Percentiles rank a stretch among this genome's conserved stretches.
Conservation (phyloP, 2,113 vertebrate genomes). For the Syngnathoides biaculeatus region DNA sequence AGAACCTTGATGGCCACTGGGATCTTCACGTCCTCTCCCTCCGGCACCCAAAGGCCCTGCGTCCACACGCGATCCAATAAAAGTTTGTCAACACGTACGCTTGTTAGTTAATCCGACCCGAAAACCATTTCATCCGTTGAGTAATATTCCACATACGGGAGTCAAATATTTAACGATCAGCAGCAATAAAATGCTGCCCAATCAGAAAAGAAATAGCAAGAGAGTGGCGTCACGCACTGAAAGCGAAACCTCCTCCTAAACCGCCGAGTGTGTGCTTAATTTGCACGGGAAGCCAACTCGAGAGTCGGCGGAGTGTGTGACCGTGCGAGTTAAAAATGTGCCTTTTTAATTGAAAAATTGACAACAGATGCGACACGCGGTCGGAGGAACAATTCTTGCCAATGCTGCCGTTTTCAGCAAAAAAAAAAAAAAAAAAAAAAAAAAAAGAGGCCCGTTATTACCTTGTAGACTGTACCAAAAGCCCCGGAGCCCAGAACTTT, state of each 20-base stretch:
- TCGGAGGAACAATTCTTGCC: conserved; percentile 15
- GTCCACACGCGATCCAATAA: conserved; percentile 29
- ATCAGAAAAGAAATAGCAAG: neutral
- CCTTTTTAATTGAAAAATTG: conserved; percentile 55
- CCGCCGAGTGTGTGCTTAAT: conserved; percentile 1
- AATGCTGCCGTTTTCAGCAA: conserved; percentile 4
- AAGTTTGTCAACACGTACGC: too few species aligned
- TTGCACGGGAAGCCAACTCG: conserved; percentile 11
- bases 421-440: too few species aligned
- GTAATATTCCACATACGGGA: neutral
- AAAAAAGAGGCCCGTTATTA: conserved; percentile 47
- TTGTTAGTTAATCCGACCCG: too few species aligned
- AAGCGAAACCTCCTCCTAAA: neutral
- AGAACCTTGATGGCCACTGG: conserved; percentile 98
- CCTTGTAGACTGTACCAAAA: conserved; percentile 98
- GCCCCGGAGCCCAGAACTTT: conserved; percentile 95
- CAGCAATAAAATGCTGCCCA: neutral
- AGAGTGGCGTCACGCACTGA: neutral
- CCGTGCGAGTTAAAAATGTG: conserved; percentile 41
- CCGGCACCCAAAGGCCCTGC: conserved; percentile 96
- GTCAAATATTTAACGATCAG: neutral
- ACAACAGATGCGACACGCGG: conserved; percentile 46
- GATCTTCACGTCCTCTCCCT: conserved; percentile 97
- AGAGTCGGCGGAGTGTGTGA: conserved; percentile 32
- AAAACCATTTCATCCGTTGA: neutral